phyloP scores from a whole-genome alignment of 2,888 invertebrate genomes.

The Sacculina carcini region DNA sequence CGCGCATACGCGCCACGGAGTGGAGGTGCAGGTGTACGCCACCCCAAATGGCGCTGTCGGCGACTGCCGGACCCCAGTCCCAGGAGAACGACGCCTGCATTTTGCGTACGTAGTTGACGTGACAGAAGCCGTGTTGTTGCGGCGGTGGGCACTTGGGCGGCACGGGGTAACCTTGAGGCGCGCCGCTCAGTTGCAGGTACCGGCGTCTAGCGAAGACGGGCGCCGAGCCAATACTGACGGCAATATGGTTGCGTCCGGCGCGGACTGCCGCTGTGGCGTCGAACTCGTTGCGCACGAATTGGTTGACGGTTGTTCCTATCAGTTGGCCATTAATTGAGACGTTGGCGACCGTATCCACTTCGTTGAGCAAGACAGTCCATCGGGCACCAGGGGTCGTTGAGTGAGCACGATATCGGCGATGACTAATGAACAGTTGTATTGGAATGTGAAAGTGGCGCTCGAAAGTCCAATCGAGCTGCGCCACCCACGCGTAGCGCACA shows the following conservation, averaged over 20 bases:
- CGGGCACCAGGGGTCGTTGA: conserved; percentile 15
- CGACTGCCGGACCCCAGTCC: conserved; percentile 93
- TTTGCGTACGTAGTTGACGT: conserved; percentile 67
- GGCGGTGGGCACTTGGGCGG: conserved; percentile 50
- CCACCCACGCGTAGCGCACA: conserved; percentile 23
- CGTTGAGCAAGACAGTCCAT: conserved; percentile 41
- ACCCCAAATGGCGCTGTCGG: conserved; percentile 77
- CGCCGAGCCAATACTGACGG: conserved; percentile 35
- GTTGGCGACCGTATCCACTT: conserved; percentile 58
- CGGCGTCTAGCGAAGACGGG: conserved; percentile 28
- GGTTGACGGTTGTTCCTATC: conserved; percentile 43
- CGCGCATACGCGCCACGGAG: not conserved
- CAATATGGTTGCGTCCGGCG: conserved; percentile 30
- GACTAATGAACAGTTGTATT: conserved; percentile 19
- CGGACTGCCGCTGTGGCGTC: conserved; percentile 32
- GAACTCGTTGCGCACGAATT: conserved; percentile 54
- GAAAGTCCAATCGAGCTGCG: conserved; percentile 24
- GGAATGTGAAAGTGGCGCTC: conserved; percentile 13
- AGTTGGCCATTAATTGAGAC: conserved; percentile 39
- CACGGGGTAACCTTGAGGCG: conserved; percentile 26
- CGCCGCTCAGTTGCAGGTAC: conserved; percentile 18
- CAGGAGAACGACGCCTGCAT: conserved; percentile 85
- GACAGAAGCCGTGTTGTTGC: conserved; percentile 62
- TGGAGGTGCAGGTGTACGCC: conserved; percentile 6
- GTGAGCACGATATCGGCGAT: conserved; percentile 7